Base-by-base conservation (phyloP, 2,113 vertebrate genomes). In the Clarias batrachus region DNA sequence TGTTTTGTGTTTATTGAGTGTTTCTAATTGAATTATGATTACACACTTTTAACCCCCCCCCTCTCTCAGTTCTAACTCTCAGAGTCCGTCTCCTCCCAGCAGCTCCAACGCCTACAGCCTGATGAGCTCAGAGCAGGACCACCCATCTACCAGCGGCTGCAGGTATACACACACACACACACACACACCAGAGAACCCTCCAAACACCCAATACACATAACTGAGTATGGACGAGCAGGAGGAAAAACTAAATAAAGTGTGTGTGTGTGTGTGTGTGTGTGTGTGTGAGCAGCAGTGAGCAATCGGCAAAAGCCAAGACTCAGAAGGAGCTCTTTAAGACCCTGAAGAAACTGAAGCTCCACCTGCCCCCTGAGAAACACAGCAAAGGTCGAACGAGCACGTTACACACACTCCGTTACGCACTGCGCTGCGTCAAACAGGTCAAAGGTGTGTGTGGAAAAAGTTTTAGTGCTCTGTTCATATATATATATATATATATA, bases 351-450 rank as follows among this genome's bases (percentile, higher is more conserved):
- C 93, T 97, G 88, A 96, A 96, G 89, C 92, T 93, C 48, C 95
- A 95, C 86, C 94, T 97, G 48, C 96, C 96, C 14, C 89, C 93
- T 1, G 95, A 96, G 71, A 96, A 93, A 93, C 95, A 92, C 89
- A 91, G 92, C 86, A 96, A 94, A 89, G 96, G 96, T 54, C 96
- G 94, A 89, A 93, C 95, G 57, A 94, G 94, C 91, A 95, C 95
- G 0, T 87, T 96, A 77, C 94, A 95, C 0, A 95, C 96, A 0
- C 30, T 97, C 85, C 95, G 95, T 89, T 96, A 96, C 0, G 96
- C 96, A 14, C 93, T 97, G 84, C 91, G 94, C 81, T 96, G 96
- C 30, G 93, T 97, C 90, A 96, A 96, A 88, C 96, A 97, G 90
- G 96, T 97, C 85, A 95, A 94, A 96, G 96, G 96, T 97, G 93